Conservation (phyloP, 2,888 invertebrate genomes). For the Agrochola lota region DNA sequence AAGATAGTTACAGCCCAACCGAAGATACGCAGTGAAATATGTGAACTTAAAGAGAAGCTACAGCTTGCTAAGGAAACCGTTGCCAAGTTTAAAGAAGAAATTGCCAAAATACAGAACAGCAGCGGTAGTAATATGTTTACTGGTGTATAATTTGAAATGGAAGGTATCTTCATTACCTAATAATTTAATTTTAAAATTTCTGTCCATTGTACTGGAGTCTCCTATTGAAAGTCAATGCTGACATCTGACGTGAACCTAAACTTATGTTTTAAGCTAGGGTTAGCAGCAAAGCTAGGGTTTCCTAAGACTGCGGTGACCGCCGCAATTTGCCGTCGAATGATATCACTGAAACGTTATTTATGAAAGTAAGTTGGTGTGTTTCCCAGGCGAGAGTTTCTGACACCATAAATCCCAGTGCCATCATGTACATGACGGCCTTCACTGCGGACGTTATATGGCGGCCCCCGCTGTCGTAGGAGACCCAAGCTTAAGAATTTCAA, state of each 20-base stretch:
- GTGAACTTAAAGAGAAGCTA: conserved; percentile 95
- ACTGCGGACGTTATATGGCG: not conserved
- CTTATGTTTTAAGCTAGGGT: not conserved
- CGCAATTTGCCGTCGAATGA: not conserved
- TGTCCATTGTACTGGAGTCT: not conserved
- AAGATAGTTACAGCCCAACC: conserved; percentile 94
- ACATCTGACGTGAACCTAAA: not conserved
- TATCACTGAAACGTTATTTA: not conserved
- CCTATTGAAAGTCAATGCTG: not conserved
- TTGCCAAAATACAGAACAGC: conserved; percentile 86
- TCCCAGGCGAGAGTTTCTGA: not conserved
- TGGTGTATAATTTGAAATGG: conserved; percentile 45
- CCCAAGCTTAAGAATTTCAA: not conserved
- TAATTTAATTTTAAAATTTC: conserved; percentile 4
- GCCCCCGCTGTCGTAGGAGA: not conserved
- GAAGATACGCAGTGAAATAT: conserved; percentile 95
- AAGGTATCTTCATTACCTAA: not conserved
- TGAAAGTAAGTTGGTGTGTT: not conserved
- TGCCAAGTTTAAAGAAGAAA: conserved; percentile 94
- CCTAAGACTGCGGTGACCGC: not conserved
- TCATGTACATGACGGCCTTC: not conserved
- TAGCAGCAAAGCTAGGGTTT: not conserved
- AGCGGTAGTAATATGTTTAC: conserved; percentile 63
- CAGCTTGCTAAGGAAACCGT: conserved; percentile 96
- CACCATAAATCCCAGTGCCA: too few relatives aligned